phyloP scores from a whole-genome alignment of 2,797 vertebrate species.

The Leucoraja ocellata region DNA sequence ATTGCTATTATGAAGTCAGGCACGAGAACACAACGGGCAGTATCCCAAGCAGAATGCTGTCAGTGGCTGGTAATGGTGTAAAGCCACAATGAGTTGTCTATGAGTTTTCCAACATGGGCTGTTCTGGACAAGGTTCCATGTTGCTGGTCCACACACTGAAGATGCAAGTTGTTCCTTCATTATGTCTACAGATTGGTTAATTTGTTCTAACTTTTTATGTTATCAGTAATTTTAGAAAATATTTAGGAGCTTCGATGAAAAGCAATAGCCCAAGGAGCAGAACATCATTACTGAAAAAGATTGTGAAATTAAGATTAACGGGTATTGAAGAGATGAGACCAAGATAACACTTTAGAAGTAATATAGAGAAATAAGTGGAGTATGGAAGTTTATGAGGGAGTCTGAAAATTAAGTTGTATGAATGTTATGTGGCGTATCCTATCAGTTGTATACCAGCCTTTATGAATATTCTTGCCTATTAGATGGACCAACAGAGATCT shows the following conservation, averaged over 20 bases:
- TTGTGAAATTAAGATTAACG: not conserved
- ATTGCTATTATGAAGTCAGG: not conserved
- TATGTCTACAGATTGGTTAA: not conserved
- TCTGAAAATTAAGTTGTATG: not conserved
- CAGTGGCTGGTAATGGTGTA: not conserved
- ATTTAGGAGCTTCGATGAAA: not conserved
- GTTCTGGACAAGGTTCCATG: not conserved
- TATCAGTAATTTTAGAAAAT: not conserved
- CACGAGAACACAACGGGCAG: not conserved
- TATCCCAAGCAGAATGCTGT: not conserved
- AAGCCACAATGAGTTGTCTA: not conserved
- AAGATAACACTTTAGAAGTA: not conserved
- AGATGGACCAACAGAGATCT: not conserved
- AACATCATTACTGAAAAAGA: not conserved
- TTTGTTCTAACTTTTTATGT: not conserved
- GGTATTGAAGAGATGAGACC: not conserved
- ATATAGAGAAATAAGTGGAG: not conserved
- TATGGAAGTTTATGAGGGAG: not conserved
- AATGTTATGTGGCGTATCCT: not conserved
- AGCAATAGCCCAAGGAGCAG: not conserved
- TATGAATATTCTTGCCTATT: not conserved
- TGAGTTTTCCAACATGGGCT: not conserved
- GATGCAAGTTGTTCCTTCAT: not conserved
- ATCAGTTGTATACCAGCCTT: not conserved
- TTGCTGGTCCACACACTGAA: not conserved